Conservation (phyloP, 1,140 invertebrate genomes). For the Drosophila elegans region DNA sequence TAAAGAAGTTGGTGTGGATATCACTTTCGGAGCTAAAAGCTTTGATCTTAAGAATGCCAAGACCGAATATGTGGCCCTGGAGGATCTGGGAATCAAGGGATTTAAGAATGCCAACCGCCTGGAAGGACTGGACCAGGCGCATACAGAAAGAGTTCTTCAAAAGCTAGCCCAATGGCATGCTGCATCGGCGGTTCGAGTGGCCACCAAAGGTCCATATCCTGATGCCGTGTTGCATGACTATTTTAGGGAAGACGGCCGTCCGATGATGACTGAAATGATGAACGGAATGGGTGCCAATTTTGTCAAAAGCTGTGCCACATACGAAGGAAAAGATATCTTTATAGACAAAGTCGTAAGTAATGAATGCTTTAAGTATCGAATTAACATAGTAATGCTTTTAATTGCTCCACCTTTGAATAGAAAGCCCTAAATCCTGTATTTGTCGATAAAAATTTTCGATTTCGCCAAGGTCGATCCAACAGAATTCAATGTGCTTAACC, state of each 20-base stretch:
- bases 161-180: slow-evolving; percentile 87
- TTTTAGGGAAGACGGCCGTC: slow-evolving; percentile 51
- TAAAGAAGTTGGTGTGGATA: slow-evolving; percentile 69
- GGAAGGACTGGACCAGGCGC: slow-evolving; percentile 85
- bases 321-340: slow-evolving; percentile 52
- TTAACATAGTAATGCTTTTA: neutral
- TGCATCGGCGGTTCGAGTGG: slow-evolving; percentile 78
- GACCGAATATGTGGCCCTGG: slow-evolving; percentile 84
- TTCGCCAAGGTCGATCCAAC: slow-evolving; percentile 69
- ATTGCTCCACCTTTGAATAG: slow-evolving; percentile 7
- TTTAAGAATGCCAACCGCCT: slow-evolving; percentile 86
- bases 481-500: slow-evolving; percentile 87
- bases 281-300: slow-evolving; percentile 33
- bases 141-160: slow-evolving; percentile 85
- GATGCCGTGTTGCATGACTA: slow-evolving; percentile 18
- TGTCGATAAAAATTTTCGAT: slow-evolving; percentile 47
- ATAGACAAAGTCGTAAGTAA: slow-evolving; percentile 58
- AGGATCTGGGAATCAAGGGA: slow-evolving; percentile 85
- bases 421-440: slow-evolving; percentile 29
- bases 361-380: neutral
- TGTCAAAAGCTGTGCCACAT: slow-evolving; percentile 41
- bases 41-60: slow-evolving; percentile 53
- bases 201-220: slow-evolving; percentile 84
- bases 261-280: slow-evolving; percentile 51
- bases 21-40: slow-evolving; percentile 56